These are phyloP conservation scores for Leguminivora glycinivorella DNA, from an alignment of 1,140 invertebrate species.

Conservation along the genomic window DNA sequence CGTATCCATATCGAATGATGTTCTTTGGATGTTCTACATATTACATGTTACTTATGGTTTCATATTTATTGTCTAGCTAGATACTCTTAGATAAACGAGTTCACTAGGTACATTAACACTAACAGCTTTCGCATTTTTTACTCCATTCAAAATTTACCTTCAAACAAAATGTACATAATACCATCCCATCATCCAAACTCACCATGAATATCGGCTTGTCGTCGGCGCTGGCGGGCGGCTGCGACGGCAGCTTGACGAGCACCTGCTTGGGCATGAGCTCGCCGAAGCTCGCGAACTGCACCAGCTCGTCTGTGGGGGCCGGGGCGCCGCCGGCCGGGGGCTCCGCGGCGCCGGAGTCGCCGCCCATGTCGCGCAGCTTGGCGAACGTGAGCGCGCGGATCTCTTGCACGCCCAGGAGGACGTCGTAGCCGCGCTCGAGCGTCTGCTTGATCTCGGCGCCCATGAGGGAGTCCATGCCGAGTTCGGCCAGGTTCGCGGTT, in stretches of 20 bases:
- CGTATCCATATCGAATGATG: no score
- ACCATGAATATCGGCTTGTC: conserved; percentile 78
- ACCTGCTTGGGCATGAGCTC: conserved; percentile 84
- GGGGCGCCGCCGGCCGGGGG: conserved; percentile 35
- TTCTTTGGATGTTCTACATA: no score
- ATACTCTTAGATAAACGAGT: no score
- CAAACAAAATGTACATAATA: no score
- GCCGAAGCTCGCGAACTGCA: conserved; percentile 69
- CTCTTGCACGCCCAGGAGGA: conserved; percentile 93
- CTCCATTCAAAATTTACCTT: no score
- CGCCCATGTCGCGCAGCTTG: conserved; percentile 84
- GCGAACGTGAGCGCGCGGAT: conserved; percentile 90
- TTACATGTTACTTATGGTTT: no score
- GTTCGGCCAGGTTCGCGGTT: conserved; percentile 89
- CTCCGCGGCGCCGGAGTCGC: conserved; percentile 49
- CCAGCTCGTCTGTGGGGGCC: conserved; percentile 26
- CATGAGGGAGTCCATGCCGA: conserved; percentile 99
- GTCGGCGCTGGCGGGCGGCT: conserved; percentile 34
- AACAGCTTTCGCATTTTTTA: no score
- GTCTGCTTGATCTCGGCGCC: conserved; percentile 98
- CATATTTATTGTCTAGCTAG: no score
- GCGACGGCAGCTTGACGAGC: conserved; percentile 80
- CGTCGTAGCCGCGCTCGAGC: conserved; percentile 94
- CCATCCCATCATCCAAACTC: no score
- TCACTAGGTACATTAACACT: no score